Evolutionary conservation across 2,797 vertebrate species (phyloP), one percentile per base, ranked within the genome.

Genomic region (Cichlasoma orientale): DNA sequence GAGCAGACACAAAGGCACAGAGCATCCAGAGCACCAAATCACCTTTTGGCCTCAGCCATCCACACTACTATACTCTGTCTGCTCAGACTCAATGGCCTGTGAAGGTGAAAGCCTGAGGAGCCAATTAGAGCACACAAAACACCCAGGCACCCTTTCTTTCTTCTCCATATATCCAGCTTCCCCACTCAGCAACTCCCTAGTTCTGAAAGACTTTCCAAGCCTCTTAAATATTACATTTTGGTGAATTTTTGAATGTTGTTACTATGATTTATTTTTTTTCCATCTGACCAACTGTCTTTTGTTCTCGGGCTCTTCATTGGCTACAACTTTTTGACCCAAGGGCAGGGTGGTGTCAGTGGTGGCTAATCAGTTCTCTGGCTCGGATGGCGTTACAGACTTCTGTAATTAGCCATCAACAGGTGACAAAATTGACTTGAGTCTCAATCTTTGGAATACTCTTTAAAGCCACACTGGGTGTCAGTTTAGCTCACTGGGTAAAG

Each of bases 61-160:
- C 74, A 68, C 78, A 77, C 61, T 59, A 5, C 66, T 55, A 16
- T 74, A 59, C 70, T 31, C 57, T 9, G 59, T 84, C 78, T 72
- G 82, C 87, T 84, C 78, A 31, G 68, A 71, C 73, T 83, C 81
- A 6, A 38, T 75, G 83, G 90, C 76, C 88, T 77, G 88, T 92
- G 92, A 93, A 93, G 90, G 89, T 90, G 82, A 90, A 88, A 90
- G 82, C 86, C 89, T 84, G 84, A 90, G 87, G 88, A 92, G 81
- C 87, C 91, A 90, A 92, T 94, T 93, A 90, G 75, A 89, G 85
- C 47, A 1, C 56, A 83, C 54, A 63, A 69, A 90, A 61, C 72
- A 57, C 74, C 59, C 56, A 79, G 31, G 27, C 72, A 52, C 18
- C 5, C 27, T 66, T 81, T 53, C 69, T 31, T 53, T 59, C 69